Evolutionary conservation across 2,113 vertebrate species (phyloP).

Genomic region (Redunca redunca): DNA sequence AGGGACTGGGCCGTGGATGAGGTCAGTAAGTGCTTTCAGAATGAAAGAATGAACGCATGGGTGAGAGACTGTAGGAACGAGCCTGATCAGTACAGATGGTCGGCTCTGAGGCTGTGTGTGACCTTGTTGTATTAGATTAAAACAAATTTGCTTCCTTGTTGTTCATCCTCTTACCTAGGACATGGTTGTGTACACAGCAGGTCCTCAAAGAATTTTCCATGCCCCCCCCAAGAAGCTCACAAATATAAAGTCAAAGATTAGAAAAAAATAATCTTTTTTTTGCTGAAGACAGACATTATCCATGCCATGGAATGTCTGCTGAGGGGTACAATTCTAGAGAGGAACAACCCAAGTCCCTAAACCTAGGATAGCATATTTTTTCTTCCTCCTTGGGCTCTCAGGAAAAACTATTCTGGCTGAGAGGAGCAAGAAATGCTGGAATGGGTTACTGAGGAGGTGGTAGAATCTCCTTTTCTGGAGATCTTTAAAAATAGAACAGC

Average conservation of each 20-base stretch:
- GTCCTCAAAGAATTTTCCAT: neutral
- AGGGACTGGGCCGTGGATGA: fast-evolving
- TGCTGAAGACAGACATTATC: neutral
- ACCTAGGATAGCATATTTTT: neutral
- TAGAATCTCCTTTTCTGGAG: constrained; percentile 62
- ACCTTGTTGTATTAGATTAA: neutral
- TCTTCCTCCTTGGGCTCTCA: neutral
- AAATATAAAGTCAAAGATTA: neutral
- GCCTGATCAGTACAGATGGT: neutral
- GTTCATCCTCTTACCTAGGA: neutral
- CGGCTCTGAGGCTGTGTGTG: neutral
- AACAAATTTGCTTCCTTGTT: too few species aligned
- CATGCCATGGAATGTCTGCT: neutral
- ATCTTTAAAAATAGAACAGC: constrained; percentile 69
- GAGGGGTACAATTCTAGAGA: neutral
- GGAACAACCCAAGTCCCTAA: neutral
- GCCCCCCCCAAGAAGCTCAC: neutral
- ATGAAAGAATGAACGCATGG: neutral
- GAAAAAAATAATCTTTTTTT: neutral
- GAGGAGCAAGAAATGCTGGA: constrained; percentile 37
- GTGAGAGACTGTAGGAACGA: fast-evolving
- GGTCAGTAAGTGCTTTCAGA: neutral
- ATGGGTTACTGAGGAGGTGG: constrained; percentile 64
- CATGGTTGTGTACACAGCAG: neutral
- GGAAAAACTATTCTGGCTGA: constrained; percentile 34